Percentiles rank a stretch among this genome's conserved stretches.
These are phyloP conservation scores for Pseudachorutes palmiensis DNA, from an alignment of 1,140 invertebrate genomes.

Conservation along the genomic window DNA sequence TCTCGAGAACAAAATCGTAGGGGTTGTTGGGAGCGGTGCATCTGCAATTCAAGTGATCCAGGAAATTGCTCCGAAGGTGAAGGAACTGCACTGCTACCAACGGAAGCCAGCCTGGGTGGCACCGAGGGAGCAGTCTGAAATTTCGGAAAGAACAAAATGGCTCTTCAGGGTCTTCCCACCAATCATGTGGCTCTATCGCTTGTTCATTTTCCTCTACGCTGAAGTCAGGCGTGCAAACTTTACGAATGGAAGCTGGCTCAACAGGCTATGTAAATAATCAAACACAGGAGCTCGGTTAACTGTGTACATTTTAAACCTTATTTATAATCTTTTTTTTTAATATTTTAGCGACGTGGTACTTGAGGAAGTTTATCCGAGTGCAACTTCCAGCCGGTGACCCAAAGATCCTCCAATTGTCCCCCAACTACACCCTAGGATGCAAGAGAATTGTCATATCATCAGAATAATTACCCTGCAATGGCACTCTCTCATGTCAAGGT, in stretches of 20 bases:
- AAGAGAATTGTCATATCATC: slow-evolving; percentile 15
- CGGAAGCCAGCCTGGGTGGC: slow-evolving; percentile 22
- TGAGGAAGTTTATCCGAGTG: background rate
- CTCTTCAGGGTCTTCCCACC: slow-evolving; percentile 14
- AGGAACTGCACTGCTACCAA: slow-evolving; percentile 25
- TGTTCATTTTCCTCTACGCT: background rate
- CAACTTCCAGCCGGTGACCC: background rate
- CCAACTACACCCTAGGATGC: slow-evolving; percentile 17
- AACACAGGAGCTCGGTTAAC: background rate
- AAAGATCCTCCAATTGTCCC: background rate
- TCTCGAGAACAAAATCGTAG: slow-evolving; percentile 21
- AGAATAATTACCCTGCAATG: slow-evolving; percentile 6
- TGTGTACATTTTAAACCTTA: background rate
- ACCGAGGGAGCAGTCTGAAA: slow-evolving; percentile 11
- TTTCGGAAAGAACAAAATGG: background rate
- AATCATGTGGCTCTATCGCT: slow-evolving; percentile 7
- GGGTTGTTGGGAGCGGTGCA: slow-evolving; percentile 24
- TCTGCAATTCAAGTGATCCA: slow-evolving; percentile 30
- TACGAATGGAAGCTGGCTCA: background rate
- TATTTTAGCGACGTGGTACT: background rate
- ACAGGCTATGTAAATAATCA: background rate
- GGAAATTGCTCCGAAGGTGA: slow-evolving; percentile 23
- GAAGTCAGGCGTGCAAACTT: background rate
- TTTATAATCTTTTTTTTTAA: background rate
- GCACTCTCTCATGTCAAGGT: slow-evolving; percentile 8